Evolutionary conservation across 1,140 invertebrate genomes (phyloP).

Genomic region (Orussus abietinus): DNA sequence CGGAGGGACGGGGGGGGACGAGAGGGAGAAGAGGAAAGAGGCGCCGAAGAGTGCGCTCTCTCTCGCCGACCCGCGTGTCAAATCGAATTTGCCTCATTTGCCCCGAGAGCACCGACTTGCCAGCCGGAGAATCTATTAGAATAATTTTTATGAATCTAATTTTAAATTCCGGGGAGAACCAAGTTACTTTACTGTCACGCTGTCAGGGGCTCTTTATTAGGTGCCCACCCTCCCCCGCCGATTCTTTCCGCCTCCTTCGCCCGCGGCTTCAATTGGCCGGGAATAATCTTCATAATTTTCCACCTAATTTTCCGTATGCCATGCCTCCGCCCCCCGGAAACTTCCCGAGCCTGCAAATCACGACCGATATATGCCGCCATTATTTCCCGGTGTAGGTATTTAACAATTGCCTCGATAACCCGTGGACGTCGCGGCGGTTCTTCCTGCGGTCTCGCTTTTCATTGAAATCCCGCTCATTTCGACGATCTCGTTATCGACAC

Average conservation of each 20-base stretch:
- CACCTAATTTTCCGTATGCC: no score
- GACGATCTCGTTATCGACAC: no score
- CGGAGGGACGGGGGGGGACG: slow-evolving; percentile 12
- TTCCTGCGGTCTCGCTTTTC: no score
- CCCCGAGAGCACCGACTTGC: slow-evolving; percentile 21
- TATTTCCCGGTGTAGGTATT: not conserved
- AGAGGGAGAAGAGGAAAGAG: slow-evolving; percentile 17
- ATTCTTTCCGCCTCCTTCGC: not conserved
- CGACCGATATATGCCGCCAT: not conserved
- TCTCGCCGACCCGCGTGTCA: slow-evolving; percentile 41
- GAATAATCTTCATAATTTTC: not conserved
- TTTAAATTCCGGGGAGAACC: slow-evolving; percentile 44
- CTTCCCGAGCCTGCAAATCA: no score
- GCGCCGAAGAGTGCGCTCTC: slow-evolving; percentile 25
- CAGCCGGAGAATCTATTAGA: slow-evolving; percentile 50
- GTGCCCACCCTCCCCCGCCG: slow-evolving; percentile 9
- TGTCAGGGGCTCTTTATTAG: slow-evolving; percentile 24
- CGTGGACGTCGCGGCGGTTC: no score
- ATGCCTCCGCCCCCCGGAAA: no score
- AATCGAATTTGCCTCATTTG: slow-evolving; percentile 54
- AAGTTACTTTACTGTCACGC: slow-evolving; percentile 25
- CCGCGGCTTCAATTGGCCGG: no score
- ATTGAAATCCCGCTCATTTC: no score
- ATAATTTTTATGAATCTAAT: slow-evolving; percentile 56
- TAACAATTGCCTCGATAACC: no score